A percentile compares a stretch with the other conserved stretches of the same genome.
These are phyloP conservation scores for Bombus difficillimus DNA, from an alignment of 1,140 invertebrate genomes.

Conservation along the genomic window DNA sequence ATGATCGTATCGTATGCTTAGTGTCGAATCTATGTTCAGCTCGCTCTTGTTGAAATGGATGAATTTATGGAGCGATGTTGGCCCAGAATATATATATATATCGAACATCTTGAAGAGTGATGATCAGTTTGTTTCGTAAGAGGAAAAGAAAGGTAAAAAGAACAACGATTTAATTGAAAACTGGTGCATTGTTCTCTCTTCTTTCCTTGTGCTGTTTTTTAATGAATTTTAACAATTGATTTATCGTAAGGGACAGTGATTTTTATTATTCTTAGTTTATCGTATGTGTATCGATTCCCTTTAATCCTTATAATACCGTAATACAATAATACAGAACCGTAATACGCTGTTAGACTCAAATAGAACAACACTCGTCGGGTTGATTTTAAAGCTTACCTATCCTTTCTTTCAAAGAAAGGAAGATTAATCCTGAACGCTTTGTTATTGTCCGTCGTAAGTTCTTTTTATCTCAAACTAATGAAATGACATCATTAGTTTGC, in stretches of 20 bases:
- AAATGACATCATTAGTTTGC: not conserved
- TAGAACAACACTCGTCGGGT: too few relatives aligned
- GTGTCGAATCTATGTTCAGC: not conserved
- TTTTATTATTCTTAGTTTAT: not conserved
- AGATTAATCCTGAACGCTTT: conserved; percentile 8
- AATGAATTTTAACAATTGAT: not conserved
- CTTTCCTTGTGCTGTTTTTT: not conserved
- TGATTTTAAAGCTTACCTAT: not conserved
- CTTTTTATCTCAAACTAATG: conserved; percentile 25
- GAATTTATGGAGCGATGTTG: not conserved
- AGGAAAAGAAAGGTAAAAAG: not conserved
- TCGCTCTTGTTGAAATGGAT: not conserved
- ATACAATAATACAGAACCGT: too few relatives aligned
- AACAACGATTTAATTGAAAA: not conserved
- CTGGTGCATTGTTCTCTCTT: not conserved
- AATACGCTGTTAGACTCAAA: not conserved
- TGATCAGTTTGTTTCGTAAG: not conserved
- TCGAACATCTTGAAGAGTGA: not conserved
- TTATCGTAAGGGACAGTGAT: not conserved
- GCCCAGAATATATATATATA: too few relatives aligned
- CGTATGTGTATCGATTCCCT: not conserved
- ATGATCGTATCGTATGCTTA: not conserved
- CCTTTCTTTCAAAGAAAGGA: not conserved
- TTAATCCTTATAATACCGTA: too few relatives aligned
- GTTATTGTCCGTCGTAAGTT: conserved; percentile 17